Base-by-base conservation (phyloP, 2,797 vertebrate species). In the Cetoscarus ocellatus region DNA sequence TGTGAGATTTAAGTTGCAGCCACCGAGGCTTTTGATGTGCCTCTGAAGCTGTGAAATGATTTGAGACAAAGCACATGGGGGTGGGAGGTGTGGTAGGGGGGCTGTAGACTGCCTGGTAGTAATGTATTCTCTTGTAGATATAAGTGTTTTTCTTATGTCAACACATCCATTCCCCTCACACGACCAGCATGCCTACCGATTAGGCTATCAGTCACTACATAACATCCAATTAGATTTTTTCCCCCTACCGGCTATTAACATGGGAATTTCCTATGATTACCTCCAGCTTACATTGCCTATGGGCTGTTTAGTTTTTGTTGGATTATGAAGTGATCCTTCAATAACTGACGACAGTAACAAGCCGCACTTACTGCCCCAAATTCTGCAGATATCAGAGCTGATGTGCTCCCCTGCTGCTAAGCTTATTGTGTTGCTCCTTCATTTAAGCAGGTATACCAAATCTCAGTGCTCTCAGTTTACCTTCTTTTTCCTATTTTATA, bases 401-500 rank as follows among this genome's bases (percentile, higher is more conserved):
- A 17, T 7, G 14, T 11, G 49, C 43, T 70, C 58, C 65, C 75
- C 52, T 73, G 63, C 67, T 67, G 56, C 44, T 17, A 13, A 10
- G 4, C 49, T 53, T 50, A 27, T 69, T 14, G 11, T 5, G 9
- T 17, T 1, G 19, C 53, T 61, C 45, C 40, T 74, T 61, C 73
- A 62, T 63, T 27, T 81, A 86, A 82, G 81, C 88, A 88, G 90
- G 76, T 81, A 51, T 70, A 77, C 44, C 13, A 67, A 82, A 85
- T 84, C 86, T 81, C 19, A n/a, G 73, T 74, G 69, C 80, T 88
- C 84, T 80, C 73, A n/a, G 40, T 90, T 91, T 78, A 89, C 81
- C 77, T 87, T 84, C 80, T 83, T 86, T 60, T 43, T 66, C 81
- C 77, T 74, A 70, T 87, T 94, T 93, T 92, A 85, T 92, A 90